Base-by-base conservation (phyloP, 1,140 invertebrate genomes). In the Mycetomoellerius zeteki region DNA sequence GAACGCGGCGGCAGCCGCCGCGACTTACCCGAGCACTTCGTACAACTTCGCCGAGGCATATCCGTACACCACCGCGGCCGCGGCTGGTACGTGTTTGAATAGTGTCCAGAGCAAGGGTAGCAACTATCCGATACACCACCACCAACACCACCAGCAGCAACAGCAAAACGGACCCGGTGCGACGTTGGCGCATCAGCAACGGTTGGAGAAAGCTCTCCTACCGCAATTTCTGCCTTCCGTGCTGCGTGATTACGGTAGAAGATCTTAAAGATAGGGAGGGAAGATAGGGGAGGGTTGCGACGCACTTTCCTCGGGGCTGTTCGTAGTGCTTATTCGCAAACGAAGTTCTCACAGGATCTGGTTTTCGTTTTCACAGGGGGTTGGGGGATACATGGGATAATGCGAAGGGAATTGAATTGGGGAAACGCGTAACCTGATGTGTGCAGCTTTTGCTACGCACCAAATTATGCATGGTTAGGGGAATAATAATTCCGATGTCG, bases 21-120 rank as follows among this genome's bases (percentile, higher is more conserved):
- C 96, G 5, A 96, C 96, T 0, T 97, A 97, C 89, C 97, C 97
- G 10, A 96, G 97, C 58, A 97, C 97, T 76, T 97, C 97, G 89
- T 96, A 97, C 80, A 97, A 97, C 86, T 97, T 97, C 89, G 97
- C 97, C 88, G 97, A 97, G 91, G 96, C 97, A 1, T 97, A 97
- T 92, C 96, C 96, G 7, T 97, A 97, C 93, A 96, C 96, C 72
- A 96, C 95, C 69, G 96, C 96, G 87, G 96, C 96, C 90, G 96
- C 95, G 78, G 95, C 94, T 86, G 95, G 94, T 95, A 95, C 94
- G 94, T 95, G 91, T 94, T 94, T 93, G 91, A 93, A 94, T 94
- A 92, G 69, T 87, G 87, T 89, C 90, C 86, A 92, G 92, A 89
- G 88, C 76, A 87, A 91, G 88, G 80, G 86, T 73, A 92, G 71